A percentile compares a stretch with the other conserved stretches of the same genome.
These are phyloP conservation scores for Rhadina sibilatrix DNA, from an alignment of 2,113 vertebrate genomes.

Conservation along the genomic window DNA sequence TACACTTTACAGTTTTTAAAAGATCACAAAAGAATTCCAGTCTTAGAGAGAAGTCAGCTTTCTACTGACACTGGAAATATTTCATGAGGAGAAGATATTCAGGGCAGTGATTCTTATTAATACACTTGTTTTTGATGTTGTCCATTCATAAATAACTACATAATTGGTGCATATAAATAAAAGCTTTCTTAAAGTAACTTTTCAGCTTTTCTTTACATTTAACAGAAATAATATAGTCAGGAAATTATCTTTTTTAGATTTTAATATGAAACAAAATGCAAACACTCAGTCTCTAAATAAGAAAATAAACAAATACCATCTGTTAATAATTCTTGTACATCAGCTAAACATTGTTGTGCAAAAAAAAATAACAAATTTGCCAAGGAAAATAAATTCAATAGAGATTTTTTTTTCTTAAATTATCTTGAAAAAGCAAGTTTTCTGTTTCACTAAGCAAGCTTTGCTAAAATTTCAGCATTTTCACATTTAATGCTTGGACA, in stretches of 20 bases:
- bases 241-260: not conserved
- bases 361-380: conserved; percentile 10
- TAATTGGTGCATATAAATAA: not conserved
- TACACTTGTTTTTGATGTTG: not conserved
- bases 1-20: not conserved
- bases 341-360: not conserved
- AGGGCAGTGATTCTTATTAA: not conserved
- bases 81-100: not conserved
- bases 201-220: not conserved
- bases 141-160: not conserved
- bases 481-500: not conserved
- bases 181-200: not conserved
- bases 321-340: conserved; percentile 29
- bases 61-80: not conserved
- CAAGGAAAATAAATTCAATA: conserved; percentile 34
- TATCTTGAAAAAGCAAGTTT: not conserved
- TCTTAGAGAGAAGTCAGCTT: not conserved
- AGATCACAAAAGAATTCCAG: not conserved
- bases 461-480: not conserved
- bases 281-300: not conserved
- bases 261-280: not conserved
- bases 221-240: not conserved
- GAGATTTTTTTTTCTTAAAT: not conserved
- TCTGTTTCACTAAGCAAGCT: not conserved
- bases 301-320: not conserved